phyloP scores from a whole-genome alignment of 2,113 vertebrate genomes.

The Caretta caretta region DNA sequence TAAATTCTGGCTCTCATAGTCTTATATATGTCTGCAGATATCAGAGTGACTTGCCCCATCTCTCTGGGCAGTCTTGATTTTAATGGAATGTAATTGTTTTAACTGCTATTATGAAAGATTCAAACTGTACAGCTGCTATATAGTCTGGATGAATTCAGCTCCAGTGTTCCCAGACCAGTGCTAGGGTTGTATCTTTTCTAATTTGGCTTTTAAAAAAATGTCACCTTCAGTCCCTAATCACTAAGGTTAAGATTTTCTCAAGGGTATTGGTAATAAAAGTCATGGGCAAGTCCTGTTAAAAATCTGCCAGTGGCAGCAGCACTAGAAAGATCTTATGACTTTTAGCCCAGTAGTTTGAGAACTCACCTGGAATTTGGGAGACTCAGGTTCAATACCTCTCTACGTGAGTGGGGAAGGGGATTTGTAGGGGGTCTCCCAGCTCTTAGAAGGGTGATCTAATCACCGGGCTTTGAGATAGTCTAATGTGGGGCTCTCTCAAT shows the following conservation, averaged over 20 bases:
- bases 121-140: background rate
- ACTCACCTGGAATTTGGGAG: background rate
- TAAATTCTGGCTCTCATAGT: background rate
- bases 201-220: background rate
- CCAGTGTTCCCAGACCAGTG: background rate
- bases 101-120: background rate
- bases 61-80: background rate
- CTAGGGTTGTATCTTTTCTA: background rate
- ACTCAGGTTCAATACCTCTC: background rate
- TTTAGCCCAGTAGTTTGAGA: background rate
- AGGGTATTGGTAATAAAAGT: background rate
- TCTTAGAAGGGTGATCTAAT: background rate
- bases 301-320: background rate
- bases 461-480: too few species aligned
- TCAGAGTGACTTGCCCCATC: background rate
- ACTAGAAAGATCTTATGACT: background rate
- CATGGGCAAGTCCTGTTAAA: background rate
- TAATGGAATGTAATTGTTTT: background rate
- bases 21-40: background rate
- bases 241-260: background rate
- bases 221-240: background rate
- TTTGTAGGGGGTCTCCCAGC: background rate
- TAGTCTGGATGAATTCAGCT: background rate
- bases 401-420: too few species aligned
- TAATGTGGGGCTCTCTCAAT: too few species aligned